Evolutionary conservation across 1,140 invertebrate species (phyloP).

Genomic region (Saccostrea echinata): DNA sequence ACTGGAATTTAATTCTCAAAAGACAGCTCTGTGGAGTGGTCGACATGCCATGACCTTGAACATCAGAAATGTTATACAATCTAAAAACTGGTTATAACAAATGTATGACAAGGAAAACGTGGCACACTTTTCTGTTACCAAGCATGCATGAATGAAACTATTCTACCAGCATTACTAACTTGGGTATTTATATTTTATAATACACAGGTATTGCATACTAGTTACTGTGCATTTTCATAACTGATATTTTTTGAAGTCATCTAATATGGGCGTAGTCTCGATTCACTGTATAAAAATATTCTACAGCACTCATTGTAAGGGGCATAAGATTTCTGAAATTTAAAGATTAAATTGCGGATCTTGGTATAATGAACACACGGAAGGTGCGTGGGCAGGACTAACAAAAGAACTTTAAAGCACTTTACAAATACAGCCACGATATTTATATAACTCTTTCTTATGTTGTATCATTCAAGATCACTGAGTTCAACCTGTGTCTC

Average conservation of each 20-base stretch:
- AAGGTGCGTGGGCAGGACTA: background rate
- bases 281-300: background rate
- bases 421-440: background rate
- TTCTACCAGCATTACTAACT: background rate
- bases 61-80: background rate
- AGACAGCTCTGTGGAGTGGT: constrained; percentile 1
- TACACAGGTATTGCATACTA: background rate
- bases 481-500: background rate
- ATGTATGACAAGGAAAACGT: background rate
- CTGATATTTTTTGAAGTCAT: background rate
- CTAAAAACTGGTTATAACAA: background rate
- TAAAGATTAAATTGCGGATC: background rate
- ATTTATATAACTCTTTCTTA: background rate
- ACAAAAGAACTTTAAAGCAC: background rate
- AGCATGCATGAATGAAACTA: constrained; percentile 1
- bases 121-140: background rate
- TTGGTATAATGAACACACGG: background rate
- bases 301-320: background rate
- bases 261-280: background rate
- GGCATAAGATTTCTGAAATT: background rate
- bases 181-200: background rate
- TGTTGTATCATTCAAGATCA: background rate
- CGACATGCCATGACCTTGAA: background rate
- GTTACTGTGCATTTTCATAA: no score
- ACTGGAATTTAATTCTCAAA: background rate